These are phyloP conservation scores for Orientallactaga bullata DNA, from an alignment of 2,113 vertebrate genomes.

Conservation along the genomic window DNA sequence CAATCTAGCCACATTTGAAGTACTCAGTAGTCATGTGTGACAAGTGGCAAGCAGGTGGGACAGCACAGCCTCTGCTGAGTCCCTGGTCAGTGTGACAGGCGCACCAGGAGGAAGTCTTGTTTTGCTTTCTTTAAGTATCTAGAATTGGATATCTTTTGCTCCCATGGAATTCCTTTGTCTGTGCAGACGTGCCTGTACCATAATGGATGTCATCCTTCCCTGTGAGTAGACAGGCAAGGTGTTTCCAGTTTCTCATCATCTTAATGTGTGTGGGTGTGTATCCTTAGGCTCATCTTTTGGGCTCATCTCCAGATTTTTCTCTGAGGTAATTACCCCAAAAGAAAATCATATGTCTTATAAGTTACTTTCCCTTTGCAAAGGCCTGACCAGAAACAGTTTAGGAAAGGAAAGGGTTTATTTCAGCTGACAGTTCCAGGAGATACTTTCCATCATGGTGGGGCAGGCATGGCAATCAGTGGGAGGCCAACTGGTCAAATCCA, in stretches of 20 bases:
- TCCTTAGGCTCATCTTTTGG: not conserved
- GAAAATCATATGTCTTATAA: not conserved
- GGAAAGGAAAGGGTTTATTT: too few species aligned
- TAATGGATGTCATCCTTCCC: not conserved
- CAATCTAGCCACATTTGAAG: not conserved
- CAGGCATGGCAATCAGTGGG: too few species aligned
- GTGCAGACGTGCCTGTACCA: not conserved
- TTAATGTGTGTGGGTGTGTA: not conserved
- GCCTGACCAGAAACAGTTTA: too few species aligned
- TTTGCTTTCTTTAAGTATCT: not conserved
- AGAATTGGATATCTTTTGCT: not conserved
- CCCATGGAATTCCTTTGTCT: not conserved
- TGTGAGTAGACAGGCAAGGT: not conserved
- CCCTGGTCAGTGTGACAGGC: not conserved
- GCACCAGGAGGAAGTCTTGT: not conserved
- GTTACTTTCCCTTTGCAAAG: too few species aligned
- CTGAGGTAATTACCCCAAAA: not conserved
- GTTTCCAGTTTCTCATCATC: not conserved
- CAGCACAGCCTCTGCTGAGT: not conserved
- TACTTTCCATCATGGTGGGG: too few species aligned
- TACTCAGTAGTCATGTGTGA: accelerated
- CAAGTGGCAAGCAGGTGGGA: not conserved
- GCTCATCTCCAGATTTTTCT: not conserved
- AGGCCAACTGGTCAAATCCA: too few species aligned
- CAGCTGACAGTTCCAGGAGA: too few species aligned